Base-by-base conservation (phyloP, 2,888 invertebrate genomes). In the Lasiommata megera region DNA sequence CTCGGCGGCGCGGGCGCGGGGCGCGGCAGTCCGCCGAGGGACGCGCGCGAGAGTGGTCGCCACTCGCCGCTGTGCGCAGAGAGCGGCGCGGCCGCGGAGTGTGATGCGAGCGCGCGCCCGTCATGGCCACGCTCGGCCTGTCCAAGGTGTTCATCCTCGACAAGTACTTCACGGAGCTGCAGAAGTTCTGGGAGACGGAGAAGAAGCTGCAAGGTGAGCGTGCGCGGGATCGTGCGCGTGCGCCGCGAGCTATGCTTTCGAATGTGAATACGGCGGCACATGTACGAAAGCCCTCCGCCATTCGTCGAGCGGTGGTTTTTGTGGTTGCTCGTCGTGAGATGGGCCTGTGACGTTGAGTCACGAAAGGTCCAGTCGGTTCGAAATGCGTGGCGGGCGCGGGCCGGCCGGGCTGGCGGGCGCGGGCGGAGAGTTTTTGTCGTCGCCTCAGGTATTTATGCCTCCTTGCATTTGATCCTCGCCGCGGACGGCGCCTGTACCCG, bases 141-240 rank as follows among this genome's bases (percentile, higher is more conserved):
- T 97, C 97, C 84, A 98, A 98, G 93, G 97, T 97, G 90, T 98
- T 97, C 94, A 98, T 98, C 88, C 94, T 98, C 93, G 98, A 98
- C 94, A 98, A 98, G 91, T 98, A 98, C 92, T 98, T 98, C 92
- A 97, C 97, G 71, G 98, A 98, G 92, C 93, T 98, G 88, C 97
- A 97, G 88, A 98, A 98, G 92, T 97, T 97, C 92, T 97, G 97
- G 96, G 97, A 97, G 92, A 97, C 97, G 65, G 98, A 98, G 91
- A 97, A 97, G 92, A 97, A 97, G 92, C 93, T 97, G 80, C 96
- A 97, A 95, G 98, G 98, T 97, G 94, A 93, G 93, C 76, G 70
- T 64, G 64, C 61, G 50, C 55, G n/a, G n/a, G n/a, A n/a, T 31
- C 54, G 53, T 56, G 55, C 54, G 29, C 56, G 56, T 55, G 40